Conservation (phyloP, 2,113 vertebrate species). For the Baryphthengus martii region DNA sequence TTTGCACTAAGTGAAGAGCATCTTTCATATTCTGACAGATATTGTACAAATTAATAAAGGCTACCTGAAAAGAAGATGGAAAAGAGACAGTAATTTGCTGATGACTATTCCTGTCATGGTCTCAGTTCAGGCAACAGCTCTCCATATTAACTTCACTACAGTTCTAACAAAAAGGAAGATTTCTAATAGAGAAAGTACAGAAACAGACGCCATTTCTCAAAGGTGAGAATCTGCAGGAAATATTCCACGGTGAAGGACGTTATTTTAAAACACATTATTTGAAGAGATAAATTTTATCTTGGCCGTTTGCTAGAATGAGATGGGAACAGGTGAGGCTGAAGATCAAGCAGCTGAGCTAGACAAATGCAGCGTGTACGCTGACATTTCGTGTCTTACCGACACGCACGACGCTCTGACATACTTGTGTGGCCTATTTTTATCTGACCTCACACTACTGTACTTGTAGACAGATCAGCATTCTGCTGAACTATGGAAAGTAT, state of each 20-base stretch:
- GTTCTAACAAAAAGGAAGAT: neutral
- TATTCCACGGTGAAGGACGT: neutral
- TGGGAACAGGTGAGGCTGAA: neutral
- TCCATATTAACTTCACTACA: neutral
- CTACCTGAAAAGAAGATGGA: neutral
- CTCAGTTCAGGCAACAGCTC: neutral
- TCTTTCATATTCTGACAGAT: neutral
- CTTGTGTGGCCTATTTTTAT: conserved; percentile 54
- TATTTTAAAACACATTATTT: neutral
- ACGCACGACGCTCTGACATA: conserved; percentile 10
- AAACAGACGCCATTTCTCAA: neutral
- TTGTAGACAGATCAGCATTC: conserved; percentile 48
- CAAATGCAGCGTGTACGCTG: neutral
- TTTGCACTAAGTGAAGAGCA: neutral
- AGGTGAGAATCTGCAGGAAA: neutral
- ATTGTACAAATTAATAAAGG: neutral
- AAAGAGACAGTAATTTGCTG: neutral
- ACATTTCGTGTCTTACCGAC: neutral
- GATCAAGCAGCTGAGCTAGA: neutral
- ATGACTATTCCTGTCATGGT: neutral
- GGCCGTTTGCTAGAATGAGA: neutral
- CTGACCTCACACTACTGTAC: conserved; percentile 32
- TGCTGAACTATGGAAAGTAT: conserved; percentile 35
- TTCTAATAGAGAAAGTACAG: neutral
- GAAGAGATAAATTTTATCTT: neutral